Conservation (phyloP, 2,888 invertebrate species). For the Leucozona laternaria region DNA sequence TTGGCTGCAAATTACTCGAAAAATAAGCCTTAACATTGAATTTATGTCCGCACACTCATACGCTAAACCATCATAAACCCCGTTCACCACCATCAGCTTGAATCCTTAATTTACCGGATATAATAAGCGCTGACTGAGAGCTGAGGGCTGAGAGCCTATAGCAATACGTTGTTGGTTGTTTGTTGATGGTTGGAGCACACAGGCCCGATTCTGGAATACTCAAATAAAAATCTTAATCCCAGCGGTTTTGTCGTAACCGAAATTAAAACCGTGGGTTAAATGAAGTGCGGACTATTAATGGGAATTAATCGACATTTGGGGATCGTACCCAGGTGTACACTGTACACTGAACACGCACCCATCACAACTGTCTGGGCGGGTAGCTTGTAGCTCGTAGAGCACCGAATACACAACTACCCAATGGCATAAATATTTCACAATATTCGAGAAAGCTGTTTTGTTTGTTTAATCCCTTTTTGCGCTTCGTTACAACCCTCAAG, state of each 20-base stretch:
- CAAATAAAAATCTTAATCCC: slow-evolving; percentile 47
- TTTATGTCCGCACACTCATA: slow-evolving; percentile 54
- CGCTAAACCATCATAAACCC: slow-evolving; percentile 21
- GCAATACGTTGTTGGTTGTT: background rate
- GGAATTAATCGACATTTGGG: slow-evolving; percentile 64
- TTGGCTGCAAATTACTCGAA: slow-evolving; percentile 28
- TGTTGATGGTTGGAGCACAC: background rate
- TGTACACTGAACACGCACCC: background rate
- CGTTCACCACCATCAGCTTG: slow-evolving; percentile 19
- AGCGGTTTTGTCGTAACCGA: slow-evolving; percentile 48
- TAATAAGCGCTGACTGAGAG: slow-evolving; percentile 6
- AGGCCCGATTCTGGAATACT: background rate
- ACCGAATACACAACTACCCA: slow-evolving; percentile 30
- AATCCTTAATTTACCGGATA: slow-evolving; percentile 46
- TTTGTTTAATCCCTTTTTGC: slow-evolving; percentile 51
- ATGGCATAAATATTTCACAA: slow-evolving; percentile 48
- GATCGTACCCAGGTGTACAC: slow-evolving; percentile 43
- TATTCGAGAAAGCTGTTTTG: slow-evolving; percentile 32
- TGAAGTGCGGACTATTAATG: slow-evolving; percentile 72
- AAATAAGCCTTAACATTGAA: slow-evolving; percentile 62
- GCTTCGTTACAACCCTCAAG: slow-evolving; percentile 37
- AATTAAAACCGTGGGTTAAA: slow-evolving; percentile 69
- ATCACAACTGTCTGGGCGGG: slow-evolving; percentile 8
- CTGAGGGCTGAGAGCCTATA: no score
- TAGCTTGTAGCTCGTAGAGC: background rate